Evolutionary conservation across 2,888 invertebrate genomes (phyloP).

Genomic region (Sphecodes monilicornis): DNA sequence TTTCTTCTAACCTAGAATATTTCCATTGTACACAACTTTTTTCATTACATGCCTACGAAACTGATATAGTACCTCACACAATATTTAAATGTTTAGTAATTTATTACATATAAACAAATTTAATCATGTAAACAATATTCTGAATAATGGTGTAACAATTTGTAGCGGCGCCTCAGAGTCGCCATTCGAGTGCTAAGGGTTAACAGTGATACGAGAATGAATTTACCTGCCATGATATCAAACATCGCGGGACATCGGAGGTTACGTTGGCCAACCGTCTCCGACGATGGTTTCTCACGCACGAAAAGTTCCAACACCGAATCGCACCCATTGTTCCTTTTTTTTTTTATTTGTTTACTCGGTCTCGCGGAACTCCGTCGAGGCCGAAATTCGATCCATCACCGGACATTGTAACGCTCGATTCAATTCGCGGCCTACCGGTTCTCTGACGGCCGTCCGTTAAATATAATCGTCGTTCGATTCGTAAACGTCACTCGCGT

Average conservation of each 20-base stretch:
- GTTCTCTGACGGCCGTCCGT: constrained; percentile 35
- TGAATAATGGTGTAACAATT: too few relatives aligned
- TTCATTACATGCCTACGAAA: too few relatives aligned
- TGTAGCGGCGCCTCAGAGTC: too few relatives aligned
- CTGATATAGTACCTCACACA: too few relatives aligned
- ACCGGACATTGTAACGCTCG: constrained; percentile 30
- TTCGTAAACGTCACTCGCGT: constrained; percentile 51
- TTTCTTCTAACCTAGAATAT: too few relatives aligned
- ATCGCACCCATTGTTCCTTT: constrained; percentile 61
- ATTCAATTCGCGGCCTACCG: constrained; percentile 33
- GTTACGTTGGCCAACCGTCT: background rate
- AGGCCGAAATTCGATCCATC: constrained; percentile 1
- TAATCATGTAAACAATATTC: too few relatives aligned
- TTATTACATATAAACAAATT: too few relatives aligned
- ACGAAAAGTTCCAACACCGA: constrained; percentile 58
- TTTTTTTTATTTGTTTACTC: constrained; percentile 9
- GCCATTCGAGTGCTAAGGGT: too few relatives aligned
- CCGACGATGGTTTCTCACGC: background rate
- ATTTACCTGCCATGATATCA: background rate
- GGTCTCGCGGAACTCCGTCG: constrained; percentile 2
- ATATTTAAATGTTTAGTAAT: too few relatives aligned
- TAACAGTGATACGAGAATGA: background rate
- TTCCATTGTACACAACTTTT: too few relatives aligned
- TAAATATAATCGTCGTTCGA: constrained; percentile 50
- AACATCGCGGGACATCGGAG: background rate